A percentile compares a stretch with the other conserved stretches of the same genome.
Evolutionary conservation across 1,140 invertebrate genomes (phyloP).

Genomic region (Dryas iulia): DNA sequence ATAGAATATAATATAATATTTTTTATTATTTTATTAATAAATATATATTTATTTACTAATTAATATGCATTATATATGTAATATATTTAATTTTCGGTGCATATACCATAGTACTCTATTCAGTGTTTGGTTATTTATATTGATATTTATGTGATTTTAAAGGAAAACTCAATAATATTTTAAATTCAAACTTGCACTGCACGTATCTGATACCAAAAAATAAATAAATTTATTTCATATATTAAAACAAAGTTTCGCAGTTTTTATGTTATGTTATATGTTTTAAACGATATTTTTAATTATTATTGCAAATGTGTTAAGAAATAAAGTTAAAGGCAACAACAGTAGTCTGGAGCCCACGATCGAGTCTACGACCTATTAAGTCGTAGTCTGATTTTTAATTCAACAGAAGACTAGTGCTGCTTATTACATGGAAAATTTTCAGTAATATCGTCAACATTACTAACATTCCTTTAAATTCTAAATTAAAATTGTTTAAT

Average conservation of each 20-base stretch:
- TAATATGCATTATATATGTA: not conserved
- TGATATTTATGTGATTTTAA: no score
- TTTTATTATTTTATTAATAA: conserved; percentile 1
- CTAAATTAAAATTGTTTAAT: not conserved
- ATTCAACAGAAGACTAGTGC: not conserved
- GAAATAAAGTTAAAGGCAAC: not conserved
- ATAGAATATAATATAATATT: conserved; percentile 1
- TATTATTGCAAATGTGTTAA: not conserved
- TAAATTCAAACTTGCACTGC: no score
- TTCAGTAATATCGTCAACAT: conserved; percentile 5
- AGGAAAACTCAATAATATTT: no score
- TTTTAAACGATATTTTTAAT: no score
- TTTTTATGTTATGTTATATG: no score
- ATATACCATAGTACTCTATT: not conserved
- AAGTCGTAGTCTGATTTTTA: conserved; percentile 3
- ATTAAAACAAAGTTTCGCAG: no score
- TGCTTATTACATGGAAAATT: not conserved
- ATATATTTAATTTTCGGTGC: not conserved
- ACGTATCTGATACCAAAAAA: no score
- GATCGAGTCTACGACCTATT: not conserved
- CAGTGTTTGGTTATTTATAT: not conserved
- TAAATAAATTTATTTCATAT: no score
- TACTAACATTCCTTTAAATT: conserved; percentile 11
- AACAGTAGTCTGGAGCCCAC: not conserved
- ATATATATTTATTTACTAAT: not conserved